These are phyloP conservation scores for Siniperca scherzeri DNA, from an alignment of 2,797 vertebrate genomes.

Conservation along the genomic window DNA sequence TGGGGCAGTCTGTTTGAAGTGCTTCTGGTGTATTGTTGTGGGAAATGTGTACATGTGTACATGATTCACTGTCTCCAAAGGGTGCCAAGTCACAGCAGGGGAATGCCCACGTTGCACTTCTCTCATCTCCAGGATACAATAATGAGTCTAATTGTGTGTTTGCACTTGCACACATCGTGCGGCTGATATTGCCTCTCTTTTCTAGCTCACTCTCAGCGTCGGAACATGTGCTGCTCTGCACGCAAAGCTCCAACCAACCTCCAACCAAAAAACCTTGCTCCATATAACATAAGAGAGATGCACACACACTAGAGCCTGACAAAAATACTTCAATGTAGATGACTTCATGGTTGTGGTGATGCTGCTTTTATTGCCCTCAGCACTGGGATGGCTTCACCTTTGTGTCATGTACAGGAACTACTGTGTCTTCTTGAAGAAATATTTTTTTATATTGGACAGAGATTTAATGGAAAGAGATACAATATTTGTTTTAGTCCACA, in stretches of 20 bases:
- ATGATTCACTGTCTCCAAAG: slow-evolving; percentile 75
- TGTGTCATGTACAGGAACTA: slow-evolving; percentile 29
- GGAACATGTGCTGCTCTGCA: slow-evolving; percentile 47
- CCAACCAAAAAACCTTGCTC: slow-evolving; percentile 37
- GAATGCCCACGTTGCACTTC: slow-evolving; percentile 77
- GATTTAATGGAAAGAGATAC: background rate
- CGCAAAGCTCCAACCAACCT: slow-evolving; percentile 42
- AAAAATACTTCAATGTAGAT: slow-evolving; percentile 23
- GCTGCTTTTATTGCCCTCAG: slow-evolving; percentile 17
- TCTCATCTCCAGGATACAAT: slow-evolving; percentile 83
- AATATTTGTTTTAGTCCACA: background rate
- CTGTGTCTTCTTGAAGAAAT: background rate
- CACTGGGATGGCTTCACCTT: slow-evolving; percentile 34
- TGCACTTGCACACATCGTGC: slow-evolving; percentile 79
- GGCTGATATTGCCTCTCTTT: slow-evolving; percentile 72
- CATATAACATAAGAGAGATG: slow-evolving; percentile 9
- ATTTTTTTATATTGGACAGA: background rate
- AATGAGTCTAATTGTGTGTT: slow-evolving; percentile 87
- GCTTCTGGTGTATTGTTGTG: slow-evolving; percentile 75
- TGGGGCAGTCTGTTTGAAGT: slow-evolving; percentile 50
- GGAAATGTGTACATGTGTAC: slow-evolving; percentile 75
- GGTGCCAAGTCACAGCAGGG: slow-evolving; percentile 79
- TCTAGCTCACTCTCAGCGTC: slow-evolving; percentile 34
- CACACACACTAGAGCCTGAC: background rate
- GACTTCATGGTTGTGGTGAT: slow-evolving; percentile 24